A percentile compares a stretch with the other conserved stretches of the same genome.
phyloP scores from a whole-genome alignment of 2,113 vertebrate genomes.

The Leucopsar rothschildi region DNA sequence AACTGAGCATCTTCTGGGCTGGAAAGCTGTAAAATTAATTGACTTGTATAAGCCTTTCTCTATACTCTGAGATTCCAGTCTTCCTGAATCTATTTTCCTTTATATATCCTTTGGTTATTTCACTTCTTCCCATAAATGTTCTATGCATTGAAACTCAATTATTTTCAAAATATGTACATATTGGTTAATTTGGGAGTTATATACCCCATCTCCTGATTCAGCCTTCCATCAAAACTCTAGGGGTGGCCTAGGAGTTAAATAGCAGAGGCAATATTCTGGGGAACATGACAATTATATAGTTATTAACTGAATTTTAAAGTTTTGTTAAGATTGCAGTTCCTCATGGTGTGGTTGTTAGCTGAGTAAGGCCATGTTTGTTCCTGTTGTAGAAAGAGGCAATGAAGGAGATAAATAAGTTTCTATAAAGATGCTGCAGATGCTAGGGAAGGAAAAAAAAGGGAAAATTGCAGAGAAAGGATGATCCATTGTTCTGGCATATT shows the following conservation, averaged over 20 bases:
- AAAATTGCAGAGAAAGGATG: not conserved
- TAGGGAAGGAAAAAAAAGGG: not conserved
- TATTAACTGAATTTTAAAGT: not conserved
- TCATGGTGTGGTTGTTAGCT: not conserved
- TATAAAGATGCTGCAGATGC: not conserved
- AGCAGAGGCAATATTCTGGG: not conserved
- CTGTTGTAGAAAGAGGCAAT: not conserved
- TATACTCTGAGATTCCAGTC: not conserved
- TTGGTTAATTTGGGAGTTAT: not conserved
- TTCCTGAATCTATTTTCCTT: not conserved
- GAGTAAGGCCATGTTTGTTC: not conserved
- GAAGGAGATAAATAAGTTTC: slow-evolving; percentile 7
- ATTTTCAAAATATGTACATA: not conserved
- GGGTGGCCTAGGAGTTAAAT: not conserved
- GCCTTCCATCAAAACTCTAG: not conserved
- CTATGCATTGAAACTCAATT: not conserved
- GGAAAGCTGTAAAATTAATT: not conserved
- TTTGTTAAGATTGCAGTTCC: not conserved
- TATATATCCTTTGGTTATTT: not conserved
- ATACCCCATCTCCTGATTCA: not conserved
- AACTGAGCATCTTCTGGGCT: not conserved
- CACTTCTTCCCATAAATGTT: not conserved
- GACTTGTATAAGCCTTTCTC: not conserved
- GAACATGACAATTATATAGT: not conserved
- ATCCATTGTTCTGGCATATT: slow-evolving; percentile 26